A percentile compares a stretch with the other conserved stretches of the same genome.
Evolutionary conservation across 2,888 invertebrate species (phyloP).

Genomic region (Spilosoma lubricipeda): DNA sequence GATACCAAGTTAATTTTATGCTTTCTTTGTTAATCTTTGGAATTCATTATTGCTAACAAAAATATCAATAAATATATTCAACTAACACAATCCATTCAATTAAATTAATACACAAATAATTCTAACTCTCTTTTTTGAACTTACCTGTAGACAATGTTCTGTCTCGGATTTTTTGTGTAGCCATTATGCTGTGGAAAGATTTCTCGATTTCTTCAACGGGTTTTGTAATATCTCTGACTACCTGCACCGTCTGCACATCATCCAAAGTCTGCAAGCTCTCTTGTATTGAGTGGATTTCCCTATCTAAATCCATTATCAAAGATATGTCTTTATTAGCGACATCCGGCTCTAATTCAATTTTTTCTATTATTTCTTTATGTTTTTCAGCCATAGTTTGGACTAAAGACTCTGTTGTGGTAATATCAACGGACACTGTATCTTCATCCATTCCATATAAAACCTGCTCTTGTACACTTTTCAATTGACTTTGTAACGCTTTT

Average conservation of each 20-base stretch:
- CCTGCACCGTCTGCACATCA: conserved; percentile 50
- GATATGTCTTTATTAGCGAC: conserved; percentile 63
- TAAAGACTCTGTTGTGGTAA: conserved; percentile 71
- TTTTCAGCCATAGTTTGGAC: conserved; percentile 72
- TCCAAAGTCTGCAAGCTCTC: conserved; percentile 71
- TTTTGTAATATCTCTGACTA: conserved; percentile 60
- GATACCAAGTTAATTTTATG: background rate
- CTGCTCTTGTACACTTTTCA: conserved; percentile 71
- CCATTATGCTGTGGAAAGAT: conserved; percentile 59
- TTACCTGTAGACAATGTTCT: conserved; percentile 63
- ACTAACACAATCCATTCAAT: background rate
- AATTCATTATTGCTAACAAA: background rate
- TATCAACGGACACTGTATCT: conserved; percentile 65
- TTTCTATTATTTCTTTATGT: conserved; percentile 70
- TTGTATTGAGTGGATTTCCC: conserved; percentile 71
- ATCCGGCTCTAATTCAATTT: conserved; percentile 58
- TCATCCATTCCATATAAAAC: conserved; percentile 64
- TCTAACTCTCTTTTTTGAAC: conserved; percentile 24
- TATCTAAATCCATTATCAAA: conserved; percentile 69
- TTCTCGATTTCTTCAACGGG: conserved; percentile 69
- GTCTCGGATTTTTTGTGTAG: conserved; percentile 50
- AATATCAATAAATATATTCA: background rate
- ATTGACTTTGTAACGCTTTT: conserved; percentile 67
- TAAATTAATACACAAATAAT: background rate
- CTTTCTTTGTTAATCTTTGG: background rate